phyloP scores from a whole-genome alignment of 1,140 invertebrate species.

The Drosophila arawakana region DNA sequence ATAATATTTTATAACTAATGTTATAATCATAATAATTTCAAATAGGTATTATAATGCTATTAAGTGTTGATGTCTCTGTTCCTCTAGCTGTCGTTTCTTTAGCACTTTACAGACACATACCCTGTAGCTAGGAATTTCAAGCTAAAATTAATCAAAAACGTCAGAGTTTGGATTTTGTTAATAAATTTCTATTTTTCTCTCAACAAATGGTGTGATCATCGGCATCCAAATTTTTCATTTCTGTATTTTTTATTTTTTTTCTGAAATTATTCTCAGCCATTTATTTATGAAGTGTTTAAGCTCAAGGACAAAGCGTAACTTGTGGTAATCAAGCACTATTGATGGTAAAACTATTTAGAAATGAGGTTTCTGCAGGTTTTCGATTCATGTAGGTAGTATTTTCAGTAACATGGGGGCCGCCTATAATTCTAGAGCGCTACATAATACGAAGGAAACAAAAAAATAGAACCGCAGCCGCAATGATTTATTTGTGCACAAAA shows the following conservation, averaged over 20 bases:
- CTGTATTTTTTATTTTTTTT: too few species aligned
- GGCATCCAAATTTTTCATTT: too few species aligned
- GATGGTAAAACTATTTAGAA: neutral
- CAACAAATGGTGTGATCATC: neutral
- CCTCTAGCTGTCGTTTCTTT: conserved; percentile 12
- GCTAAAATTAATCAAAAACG: too few species aligned
- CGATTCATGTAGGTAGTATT: conserved; percentile 19
- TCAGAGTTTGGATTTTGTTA: too few species aligned
- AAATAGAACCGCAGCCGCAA: conserved; percentile 48
- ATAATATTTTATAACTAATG: conserved; percentile 35
- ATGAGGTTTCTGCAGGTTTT: neutral
- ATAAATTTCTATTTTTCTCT: too few species aligned
- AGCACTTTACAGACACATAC: neutral
- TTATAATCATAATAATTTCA: conserved; percentile 48
- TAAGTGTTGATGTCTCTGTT: conserved; percentile 1
- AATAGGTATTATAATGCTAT: conserved; percentile 23
- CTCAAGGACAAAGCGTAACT: neutral
- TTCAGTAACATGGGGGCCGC: conserved; percentile 30
- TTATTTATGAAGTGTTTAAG: too few species aligned
- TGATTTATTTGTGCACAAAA: conserved; percentile 65
- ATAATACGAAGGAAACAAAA: conserved; percentile 18
- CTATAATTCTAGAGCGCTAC: conserved; percentile 38
- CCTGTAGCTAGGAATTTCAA: neutral
- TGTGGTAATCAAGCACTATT: neutral
- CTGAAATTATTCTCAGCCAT: too few species aligned